phyloP scores from a whole-genome alignment of 2,113 vertebrate genomes.

The Halcyon senegalensis region DNA sequence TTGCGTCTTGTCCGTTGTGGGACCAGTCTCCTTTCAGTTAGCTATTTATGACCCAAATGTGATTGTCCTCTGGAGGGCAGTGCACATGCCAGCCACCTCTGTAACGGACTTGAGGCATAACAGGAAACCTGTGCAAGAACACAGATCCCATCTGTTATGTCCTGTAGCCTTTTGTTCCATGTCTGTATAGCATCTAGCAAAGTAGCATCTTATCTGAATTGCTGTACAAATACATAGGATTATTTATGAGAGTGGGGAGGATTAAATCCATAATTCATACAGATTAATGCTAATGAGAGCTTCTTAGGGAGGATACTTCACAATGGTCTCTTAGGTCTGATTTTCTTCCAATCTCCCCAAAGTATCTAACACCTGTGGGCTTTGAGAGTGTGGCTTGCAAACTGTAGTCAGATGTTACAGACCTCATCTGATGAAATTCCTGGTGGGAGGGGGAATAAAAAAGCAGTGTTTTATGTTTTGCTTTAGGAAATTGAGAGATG shows the following conservation, averaged over 20 bases:
- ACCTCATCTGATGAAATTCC: not conserved
- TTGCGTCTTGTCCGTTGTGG: not conserved
- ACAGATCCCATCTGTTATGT: not conserved
- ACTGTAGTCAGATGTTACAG: not conserved
- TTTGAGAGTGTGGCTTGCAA: not conserved
- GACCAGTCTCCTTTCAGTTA: not conserved
- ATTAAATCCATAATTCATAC: not conserved
- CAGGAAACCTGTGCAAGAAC: not conserved
- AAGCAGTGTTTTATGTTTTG: not conserved
- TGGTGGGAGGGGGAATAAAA: not conserved
- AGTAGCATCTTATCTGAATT: not conserved
- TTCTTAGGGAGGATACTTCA: not conserved
- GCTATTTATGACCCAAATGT: not conserved
- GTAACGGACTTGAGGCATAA: rapidly evolving
- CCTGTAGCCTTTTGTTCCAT: not conserved
- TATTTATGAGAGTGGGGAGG: not conserved
- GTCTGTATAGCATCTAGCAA: not conserved
- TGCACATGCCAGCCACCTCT: not conserved
- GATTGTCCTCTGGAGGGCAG: not conserved
- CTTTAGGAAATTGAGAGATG: slow-evolving; percentile 15
- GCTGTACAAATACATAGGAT: not conserved
- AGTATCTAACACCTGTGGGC: not conserved
- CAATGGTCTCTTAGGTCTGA: not conserved
- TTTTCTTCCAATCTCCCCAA: not conserved
- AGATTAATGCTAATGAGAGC: not conserved